phyloP scores from a whole-genome alignment of 2,113 vertebrate genomes.

The Hystrix brachyura region DNA sequence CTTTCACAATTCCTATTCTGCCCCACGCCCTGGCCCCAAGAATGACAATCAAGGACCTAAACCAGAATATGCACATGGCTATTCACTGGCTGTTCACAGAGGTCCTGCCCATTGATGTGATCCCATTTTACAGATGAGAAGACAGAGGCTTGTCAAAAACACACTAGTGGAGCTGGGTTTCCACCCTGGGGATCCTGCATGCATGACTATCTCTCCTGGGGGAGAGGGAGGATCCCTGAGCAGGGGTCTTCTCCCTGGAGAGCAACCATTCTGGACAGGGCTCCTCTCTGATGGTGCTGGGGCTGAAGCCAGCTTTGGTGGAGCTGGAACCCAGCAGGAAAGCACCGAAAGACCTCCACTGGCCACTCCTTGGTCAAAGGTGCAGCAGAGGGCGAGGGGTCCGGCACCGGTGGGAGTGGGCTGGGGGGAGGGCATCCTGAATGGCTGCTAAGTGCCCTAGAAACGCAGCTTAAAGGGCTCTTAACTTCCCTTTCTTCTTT shows the following conservation, averaged over 20 bases:
- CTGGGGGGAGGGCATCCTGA: fast-evolving
- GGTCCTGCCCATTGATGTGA: fast-evolving
- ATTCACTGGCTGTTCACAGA: too few species aligned
- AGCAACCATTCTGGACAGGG: background rate
- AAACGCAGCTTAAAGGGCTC: constrained; percentile 18
- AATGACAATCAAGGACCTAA: fast-evolving
- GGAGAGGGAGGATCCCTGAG: background rate
- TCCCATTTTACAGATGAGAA: background rate
- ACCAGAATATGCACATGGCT: fast-evolving
- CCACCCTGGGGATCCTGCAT: background rate
- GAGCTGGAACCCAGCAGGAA: fast-evolving
- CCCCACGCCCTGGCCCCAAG: background rate
- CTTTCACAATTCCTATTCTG: background rate
- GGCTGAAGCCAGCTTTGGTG: background rate
- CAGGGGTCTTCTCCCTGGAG: background rate
- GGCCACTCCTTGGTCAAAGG: background rate
- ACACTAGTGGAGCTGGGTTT: fast-evolving
- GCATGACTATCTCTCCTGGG: fast-evolving
- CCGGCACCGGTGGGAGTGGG: fast-evolving
- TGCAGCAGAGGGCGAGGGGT: background rate
- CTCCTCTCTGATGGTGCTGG: background rate
- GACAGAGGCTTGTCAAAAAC: background rate
- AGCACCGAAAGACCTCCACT: background rate
- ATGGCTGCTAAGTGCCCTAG: constrained; percentile 13
- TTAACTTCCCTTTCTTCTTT: constrained; percentile 38